Base-by-base conservation (phyloP, 2,113 vertebrate species). In the Centropus unirufus region DNA sequence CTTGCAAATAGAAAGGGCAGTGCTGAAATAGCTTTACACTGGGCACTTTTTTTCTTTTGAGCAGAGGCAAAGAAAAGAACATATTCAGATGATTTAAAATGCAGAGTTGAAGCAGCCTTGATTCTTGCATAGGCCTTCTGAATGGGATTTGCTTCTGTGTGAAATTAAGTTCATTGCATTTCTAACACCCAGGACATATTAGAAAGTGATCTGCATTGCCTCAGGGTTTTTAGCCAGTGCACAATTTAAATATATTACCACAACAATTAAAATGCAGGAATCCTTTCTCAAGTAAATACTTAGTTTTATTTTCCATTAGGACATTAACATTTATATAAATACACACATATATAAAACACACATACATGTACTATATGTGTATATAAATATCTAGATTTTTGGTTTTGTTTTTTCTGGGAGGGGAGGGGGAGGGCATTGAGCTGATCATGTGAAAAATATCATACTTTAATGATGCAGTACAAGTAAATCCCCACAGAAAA, bases 151-250 rank as follows among this genome's bases (percentile, higher is more conserved):
- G 40, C 82, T 83, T 95, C 83, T 87, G 76, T 94, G 88, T 95
- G 95, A 97, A 92, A 97, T 93, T 78, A 97, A 96, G 91, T 93
- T 68, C 34, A 80, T 92, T 94, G 57, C 92, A 86, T 96, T 94
- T 92, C 74, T 95, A 95, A 92, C 90, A 94, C 42, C 70, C 30
- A 0, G 87, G 95, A 96, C 84, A 76, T 77, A 96, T 77, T 92
- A 94, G 72, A 95, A 94, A 95, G 44, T 55, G 77, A 95, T 96
- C 70, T 95, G 80, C 86, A 69, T 93, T 95, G 92, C 96, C 83
- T 92, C 57, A 59, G 82, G 91, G 79, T 75, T 93, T 95, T 92
- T 94, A 96, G 70, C 22, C 85, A 34, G 51, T 67, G 39, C 83
- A 57, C 1, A 1, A 94, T 96, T 93, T 96, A 77, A 96, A 94